These are phyloP conservation scores for Fistularia tabacaria DNA, from an alignment of 2,797 vertebrate species.

Conservation along the genomic window DNA sequence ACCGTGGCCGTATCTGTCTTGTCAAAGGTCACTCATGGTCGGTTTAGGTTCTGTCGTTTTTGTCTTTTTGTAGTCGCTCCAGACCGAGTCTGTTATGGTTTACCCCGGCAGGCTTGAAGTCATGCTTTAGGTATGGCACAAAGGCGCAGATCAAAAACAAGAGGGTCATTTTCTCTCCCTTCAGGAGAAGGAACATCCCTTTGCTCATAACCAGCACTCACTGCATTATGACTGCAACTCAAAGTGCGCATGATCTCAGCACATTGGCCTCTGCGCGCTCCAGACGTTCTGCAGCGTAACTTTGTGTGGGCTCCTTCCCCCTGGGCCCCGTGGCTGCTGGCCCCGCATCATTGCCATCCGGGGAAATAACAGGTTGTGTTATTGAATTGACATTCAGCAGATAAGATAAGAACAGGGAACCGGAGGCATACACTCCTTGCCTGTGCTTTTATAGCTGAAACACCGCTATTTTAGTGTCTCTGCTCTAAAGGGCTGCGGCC, in stretches of 20 bases:
- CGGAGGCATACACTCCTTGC: slow-evolving; percentile 16
- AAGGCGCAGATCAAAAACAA: slow-evolving; percentile 64
- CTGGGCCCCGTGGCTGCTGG: slow-evolving; percentile 21
- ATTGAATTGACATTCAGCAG: slow-evolving; percentile 48
- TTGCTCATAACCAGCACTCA: slow-evolving; percentile 51
- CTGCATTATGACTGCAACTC: slow-evolving; percentile 57
- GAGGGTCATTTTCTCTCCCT: slow-evolving; percentile 36
- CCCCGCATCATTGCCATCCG: slow-evolving; percentile 35
- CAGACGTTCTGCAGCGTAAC: slow-evolving; percentile 36
- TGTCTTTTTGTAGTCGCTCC: slow-evolving; percentile 15
- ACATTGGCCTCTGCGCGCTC: slow-evolving; percentile 32
- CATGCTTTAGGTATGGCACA: slow-evolving; percentile 74
- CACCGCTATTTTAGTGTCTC: slow-evolving; percentile 43
- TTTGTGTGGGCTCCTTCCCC: slow-evolving; percentile 18
- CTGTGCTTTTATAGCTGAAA: slow-evolving; percentile 42
- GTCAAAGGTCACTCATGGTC: slow-evolving; percentile 54
- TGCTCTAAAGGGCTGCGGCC: slow-evolving; percentile 7
- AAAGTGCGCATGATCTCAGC: slow-evolving; percentile 55
- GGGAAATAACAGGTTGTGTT: slow-evolving; percentile 61
- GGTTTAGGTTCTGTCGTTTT: slow-evolving; percentile 13
- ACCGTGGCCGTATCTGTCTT: slow-evolving; percentile 56
- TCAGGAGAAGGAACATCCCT: slow-evolving; percentile 48
- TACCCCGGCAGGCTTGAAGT: slow-evolving; percentile 65
- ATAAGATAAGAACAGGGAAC: slow-evolving; percentile 60
- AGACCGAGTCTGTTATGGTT: slow-evolving; percentile 67